phyloP scores from a whole-genome alignment of 2,113 vertebrate genomes.

The Psophia crepitans region DNA sequence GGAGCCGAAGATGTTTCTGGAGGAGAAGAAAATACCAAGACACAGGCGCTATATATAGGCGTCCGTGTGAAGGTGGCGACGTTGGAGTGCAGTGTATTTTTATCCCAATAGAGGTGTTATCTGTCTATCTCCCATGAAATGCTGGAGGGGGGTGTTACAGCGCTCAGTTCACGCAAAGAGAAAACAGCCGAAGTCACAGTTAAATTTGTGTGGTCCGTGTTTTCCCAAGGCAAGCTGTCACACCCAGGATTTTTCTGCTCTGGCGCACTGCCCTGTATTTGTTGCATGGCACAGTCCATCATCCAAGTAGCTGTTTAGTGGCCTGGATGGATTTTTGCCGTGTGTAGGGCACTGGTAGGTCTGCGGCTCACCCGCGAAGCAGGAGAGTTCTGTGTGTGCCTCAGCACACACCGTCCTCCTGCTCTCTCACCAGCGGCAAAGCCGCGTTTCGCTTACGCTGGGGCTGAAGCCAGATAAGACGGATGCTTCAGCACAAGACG shows the following conservation, averaged over 20 bases:
- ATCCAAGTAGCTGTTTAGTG: background rate
- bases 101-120: conserved; percentile 58
- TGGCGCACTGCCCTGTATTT: background rate
- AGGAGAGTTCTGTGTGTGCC: background rate
- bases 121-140: conserved; percentile 57
- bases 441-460: background rate
- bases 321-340: background rate
- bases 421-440: background rate
- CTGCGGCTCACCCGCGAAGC: background rate
- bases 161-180: background rate
- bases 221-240: conserved; percentile 1
- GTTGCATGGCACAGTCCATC: background rate
- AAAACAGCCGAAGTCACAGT: background rate
- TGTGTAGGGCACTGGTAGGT: background rate
- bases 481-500: background rate
- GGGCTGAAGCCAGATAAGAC: background rate
- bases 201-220: background rate
- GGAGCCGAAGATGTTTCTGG: conserved; percentile 29
- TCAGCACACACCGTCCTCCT: background rate
- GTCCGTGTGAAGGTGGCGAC: conserved; percentile 59
- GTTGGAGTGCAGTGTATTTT: conserved; percentile 62
- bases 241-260: background rate
- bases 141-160: conserved; percentile 31
- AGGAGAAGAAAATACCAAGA: conserved; percentile 54
- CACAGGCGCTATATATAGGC: conserved; percentile 44